Base-by-base conservation (phyloP, 1,140 invertebrate genomes). In the Psix sp. region DNA sequence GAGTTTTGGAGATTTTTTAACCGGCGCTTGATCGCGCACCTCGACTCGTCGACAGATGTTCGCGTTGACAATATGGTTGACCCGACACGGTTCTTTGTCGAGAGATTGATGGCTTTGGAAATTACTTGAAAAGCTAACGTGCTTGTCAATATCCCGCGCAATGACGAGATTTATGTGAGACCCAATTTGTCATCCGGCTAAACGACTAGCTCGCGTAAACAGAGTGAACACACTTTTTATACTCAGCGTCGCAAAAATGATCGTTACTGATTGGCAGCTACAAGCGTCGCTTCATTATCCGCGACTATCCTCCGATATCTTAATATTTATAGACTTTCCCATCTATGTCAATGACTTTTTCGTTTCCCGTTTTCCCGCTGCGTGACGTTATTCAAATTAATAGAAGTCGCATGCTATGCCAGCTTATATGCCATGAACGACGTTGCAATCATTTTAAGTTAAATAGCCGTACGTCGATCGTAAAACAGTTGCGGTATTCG, bases 161-260 rank as follows among this genome's bases (percentile, higher is more conserved):
- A 15, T 82, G 82, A 85, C 84, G 82, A 84, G 76, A 85, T 82
- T 63, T 63, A 52, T 39, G 40, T 52, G 62, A 13, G 20, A 40
- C 43, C 35, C 51, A 49, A 56, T 66, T 66, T 66, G 17, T 66
- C 62, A 56, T 54, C 29, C 31, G 20, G 14, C 39, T 38, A 63
- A 49, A 51, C 31, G 9, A 40, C n/a, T 20, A 31, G 10, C 14
- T 16, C 26, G 4, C 2, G 17, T 26, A 35, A 45, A 63, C 52
- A 20, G 21, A 13, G 33, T 35, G 15, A 16, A 26, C 57, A 62
- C 45, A 29, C n/a, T 29, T 29, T 29, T 29, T 29, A 1, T 29
- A 29, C n/a, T 10, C 21, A 24, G 4, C 21, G 31, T 46, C 31
- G 54, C 54, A 60, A 60, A 60, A 48, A 60, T 60, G 17, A 20